Conservation (phyloP, 2,797 vertebrate species). For the Coreius guichenoti region DNA sequence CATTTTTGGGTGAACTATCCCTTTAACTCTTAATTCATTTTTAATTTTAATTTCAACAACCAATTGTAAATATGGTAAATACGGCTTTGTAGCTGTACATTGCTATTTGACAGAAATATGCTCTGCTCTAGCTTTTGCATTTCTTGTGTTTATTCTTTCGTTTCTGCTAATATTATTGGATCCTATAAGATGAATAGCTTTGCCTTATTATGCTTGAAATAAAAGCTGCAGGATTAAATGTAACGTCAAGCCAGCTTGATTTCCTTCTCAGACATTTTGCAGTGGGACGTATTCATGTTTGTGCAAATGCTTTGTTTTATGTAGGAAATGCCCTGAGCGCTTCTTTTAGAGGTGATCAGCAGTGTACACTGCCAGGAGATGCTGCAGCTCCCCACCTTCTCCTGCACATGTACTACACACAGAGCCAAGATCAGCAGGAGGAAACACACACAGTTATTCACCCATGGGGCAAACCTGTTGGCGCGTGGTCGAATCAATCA, state of each 20-base stretch:
- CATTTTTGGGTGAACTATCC: too few species aligned
- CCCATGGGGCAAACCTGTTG: slow-evolving; percentile 49
- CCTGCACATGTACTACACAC: slow-evolving; percentile 2
- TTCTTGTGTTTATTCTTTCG: not conserved
- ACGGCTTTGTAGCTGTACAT: not conserved
- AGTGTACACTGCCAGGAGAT: slow-evolving; percentile 52
- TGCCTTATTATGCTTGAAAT: not conserved
- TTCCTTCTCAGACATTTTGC: slow-evolving; percentile 33
- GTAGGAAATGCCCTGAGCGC: slow-evolving; percentile 47
- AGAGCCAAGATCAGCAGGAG: slow-evolving; percentile 44
- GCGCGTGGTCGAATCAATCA: slow-evolving; percentile 54
- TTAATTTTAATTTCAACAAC: slow-evolving; percentile 47
- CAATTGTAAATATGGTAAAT: slow-evolving; percentile 18
- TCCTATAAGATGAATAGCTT: not conserved
- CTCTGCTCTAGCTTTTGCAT: not conserved
- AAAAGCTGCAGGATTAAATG: slow-evolving; percentile 7
- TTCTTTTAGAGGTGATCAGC: slow-evolving; percentile 46
- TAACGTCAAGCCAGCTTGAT: not conserved
- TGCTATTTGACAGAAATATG: not conserved
- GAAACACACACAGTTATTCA: slow-evolving; percentile 56
- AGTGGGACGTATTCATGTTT: not conserved
- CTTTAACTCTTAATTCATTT: slow-evolving; percentile 32
- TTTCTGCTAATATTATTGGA: not conserved
- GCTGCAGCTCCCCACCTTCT: slow-evolving; percentile 41
- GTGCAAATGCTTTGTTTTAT: slow-evolving; percentile 45